These are phyloP conservation scores for Drosophila kokeensis DNA, from an alignment of 2,888 invertebrate species.

Conservation along the genomic window DNA sequence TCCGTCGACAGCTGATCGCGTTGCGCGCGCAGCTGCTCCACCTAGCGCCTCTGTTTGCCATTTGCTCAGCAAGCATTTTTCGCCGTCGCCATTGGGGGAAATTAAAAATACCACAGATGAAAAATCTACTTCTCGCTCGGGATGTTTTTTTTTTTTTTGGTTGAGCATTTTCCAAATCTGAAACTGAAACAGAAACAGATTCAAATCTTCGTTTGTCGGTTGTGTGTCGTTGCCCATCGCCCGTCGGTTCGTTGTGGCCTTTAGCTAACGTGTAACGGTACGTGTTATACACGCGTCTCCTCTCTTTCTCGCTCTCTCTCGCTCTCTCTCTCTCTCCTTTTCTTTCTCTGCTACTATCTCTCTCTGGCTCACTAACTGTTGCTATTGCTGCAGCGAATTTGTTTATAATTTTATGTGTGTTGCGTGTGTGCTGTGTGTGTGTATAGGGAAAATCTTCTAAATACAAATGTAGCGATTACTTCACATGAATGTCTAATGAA, in stretches of 20 bases:
- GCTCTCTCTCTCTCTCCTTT: conserved; percentile 6
- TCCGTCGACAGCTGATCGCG: conserved; percentile 31
- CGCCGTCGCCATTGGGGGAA: conserved; percentile 63
- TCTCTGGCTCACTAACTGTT: conserved; percentile 23
- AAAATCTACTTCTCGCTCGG: conserved; percentile 36
- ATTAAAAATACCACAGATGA: conserved; percentile 65
- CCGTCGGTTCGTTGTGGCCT: conserved; percentile 39
- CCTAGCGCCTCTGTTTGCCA: conserved; percentile 50
- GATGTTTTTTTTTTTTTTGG: conserved; percentile 34
- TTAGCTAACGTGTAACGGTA: conserved; percentile 73
- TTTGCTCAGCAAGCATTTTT: conserved; percentile 59
- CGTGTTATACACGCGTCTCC: conserved; percentile 49
- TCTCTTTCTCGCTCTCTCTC: conserved; percentile 12
- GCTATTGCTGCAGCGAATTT: conserved; percentile 62
- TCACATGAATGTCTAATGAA: conserved; percentile 33
- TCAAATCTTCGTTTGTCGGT: conserved; percentile 85
- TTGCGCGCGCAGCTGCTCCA: conserved; percentile 67
- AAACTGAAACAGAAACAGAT: conserved; percentile 81
- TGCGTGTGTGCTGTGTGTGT: conserved; percentile 31
- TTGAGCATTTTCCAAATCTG: conserved; percentile 60
- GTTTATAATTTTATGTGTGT: conserved; percentile 65
- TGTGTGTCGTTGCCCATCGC: conserved; percentile 71
- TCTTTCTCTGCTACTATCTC: conserved; percentile 15
- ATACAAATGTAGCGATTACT: conserved; percentile 46
- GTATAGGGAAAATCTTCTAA: conserved; percentile 21